Evolutionary conservation across 2,888 invertebrate species (phyloP).

Genomic region (Limulus polyphemus): DNA sequence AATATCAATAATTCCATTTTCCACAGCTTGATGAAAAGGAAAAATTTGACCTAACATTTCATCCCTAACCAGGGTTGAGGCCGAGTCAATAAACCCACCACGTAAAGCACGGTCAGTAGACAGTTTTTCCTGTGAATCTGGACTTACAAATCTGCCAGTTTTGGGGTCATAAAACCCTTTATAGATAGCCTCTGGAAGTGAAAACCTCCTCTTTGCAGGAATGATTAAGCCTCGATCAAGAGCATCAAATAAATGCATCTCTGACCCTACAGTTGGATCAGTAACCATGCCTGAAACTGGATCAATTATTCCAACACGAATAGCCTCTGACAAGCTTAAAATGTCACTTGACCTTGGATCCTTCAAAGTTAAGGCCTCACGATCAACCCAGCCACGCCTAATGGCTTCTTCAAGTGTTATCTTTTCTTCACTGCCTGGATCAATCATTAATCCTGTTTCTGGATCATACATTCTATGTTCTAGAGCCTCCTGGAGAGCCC

Average conservation of each 20-base stretch:
- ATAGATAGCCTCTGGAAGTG: slow-evolving; percentile 76
- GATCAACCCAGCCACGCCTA: slow-evolving; percentile 52
- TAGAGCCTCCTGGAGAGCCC: slow-evolving; percentile 68
- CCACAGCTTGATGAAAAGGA: slow-evolving; percentile 69
- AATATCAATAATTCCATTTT: slow-evolving; percentile 60
- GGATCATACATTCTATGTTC: slow-evolving; percentile 66
- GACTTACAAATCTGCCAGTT: slow-evolving; percentile 67
- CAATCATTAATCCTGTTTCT: slow-evolving; percentile 52
- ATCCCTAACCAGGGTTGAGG: slow-evolving; percentile 68
- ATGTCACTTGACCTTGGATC: slow-evolving; percentile 68
- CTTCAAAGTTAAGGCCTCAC: slow-evolving; percentile 59
- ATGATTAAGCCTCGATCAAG: slow-evolving; percentile 67
- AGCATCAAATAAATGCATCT: slow-evolving; percentile 67
- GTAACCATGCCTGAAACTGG: slow-evolving; percentile 61
- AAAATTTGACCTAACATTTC: slow-evolving; percentile 60
- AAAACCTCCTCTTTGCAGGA: slow-evolving; percentile 66
- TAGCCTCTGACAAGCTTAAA: slow-evolving; percentile 64
- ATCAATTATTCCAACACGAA: slow-evolving; percentile 56
- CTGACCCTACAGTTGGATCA: slow-evolving; percentile 59
- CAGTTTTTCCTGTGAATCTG: slow-evolving; percentile 60
- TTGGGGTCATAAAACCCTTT: slow-evolving; percentile 75
- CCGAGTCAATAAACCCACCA: slow-evolving; percentile 68
- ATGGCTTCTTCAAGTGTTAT: slow-evolving; percentile 36
- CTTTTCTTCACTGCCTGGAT: slow-evolving; percentile 49
- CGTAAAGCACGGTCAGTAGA: slow-evolving; percentile 70